phyloP scores from a whole-genome alignment of 1,140 invertebrate species.

The Leptestheria dahalacensis region DNA sequence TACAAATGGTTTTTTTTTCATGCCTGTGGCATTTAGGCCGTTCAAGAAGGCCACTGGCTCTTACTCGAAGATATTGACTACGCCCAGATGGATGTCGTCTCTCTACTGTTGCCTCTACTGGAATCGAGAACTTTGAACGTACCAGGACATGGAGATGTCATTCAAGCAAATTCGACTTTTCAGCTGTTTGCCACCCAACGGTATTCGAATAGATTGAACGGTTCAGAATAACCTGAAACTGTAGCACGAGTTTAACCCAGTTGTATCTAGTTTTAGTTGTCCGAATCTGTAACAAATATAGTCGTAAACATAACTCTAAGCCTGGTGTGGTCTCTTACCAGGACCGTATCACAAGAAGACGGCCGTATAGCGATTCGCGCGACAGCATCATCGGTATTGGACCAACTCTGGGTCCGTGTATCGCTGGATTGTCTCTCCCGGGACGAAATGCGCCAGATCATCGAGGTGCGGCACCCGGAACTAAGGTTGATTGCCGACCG shows the following conservation, averaged over 20 bases:
- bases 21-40: slow-evolving; percentile 43
- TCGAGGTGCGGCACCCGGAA: slow-evolving; percentile 43
- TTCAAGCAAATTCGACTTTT: slow-evolving; percentile 64
- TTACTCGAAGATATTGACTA: slow-evolving; percentile 91
- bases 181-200: slow-evolving; percentile 81
- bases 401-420: slow-evolving; percentile 64
- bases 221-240: too few species aligned
- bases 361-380: background rate
- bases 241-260: too few species aligned
- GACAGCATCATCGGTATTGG: slow-evolving; percentile 23
- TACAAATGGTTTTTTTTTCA: too few species aligned
- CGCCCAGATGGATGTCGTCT: slow-evolving; percentile 80
- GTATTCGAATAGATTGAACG: slow-evolving; percentile 29
- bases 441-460: slow-evolving; percentile 51
- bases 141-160: slow-evolving; percentile 67
- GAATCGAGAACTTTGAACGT: slow-evolving; percentile 69
- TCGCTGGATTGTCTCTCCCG: slow-evolving; percentile 61
- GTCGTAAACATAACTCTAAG: slow-evolving; percentile 21
- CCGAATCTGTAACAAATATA: slow-evolving; percentile 1
- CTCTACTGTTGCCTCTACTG: slow-evolving; percentile 66
- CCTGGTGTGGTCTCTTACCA: too few species aligned
- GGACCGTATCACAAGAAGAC: background rate
- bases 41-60: slow-evolving; percentile 77
- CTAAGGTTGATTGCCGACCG: slow-evolving; percentile 55
- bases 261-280: too few species aligned